A percentile compares a stretch with the other conserved stretches of the same genome.
Conservation (phyloP, 35 echinoderm and acorn worm species). For the Amphiura filiformis region DNA sequence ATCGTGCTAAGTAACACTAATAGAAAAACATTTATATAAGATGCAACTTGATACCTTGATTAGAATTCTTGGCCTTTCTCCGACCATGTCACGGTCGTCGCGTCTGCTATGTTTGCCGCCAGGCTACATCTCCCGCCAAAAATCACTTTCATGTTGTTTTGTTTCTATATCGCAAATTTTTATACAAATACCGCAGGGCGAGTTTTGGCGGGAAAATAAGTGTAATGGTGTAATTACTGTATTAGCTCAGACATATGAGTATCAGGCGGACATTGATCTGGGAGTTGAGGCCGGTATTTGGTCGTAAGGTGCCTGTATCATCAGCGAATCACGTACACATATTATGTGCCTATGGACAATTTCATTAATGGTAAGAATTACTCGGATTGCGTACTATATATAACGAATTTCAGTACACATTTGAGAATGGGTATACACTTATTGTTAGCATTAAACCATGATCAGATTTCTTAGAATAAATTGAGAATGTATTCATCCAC, state of each 20-base stretch:
- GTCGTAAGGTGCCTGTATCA: background rate
- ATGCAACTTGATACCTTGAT: background rate
- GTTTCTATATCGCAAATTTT: background rate
- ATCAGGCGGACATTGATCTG: conserved; percentile 4
- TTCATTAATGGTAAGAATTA: no score
- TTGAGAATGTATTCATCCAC: no score
- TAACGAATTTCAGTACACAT: no score
- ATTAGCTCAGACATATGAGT: background rate
- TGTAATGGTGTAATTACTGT: background rate
- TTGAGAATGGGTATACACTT: no score
- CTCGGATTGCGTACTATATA: no score
- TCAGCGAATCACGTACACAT: no score
- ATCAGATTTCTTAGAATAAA: no score
- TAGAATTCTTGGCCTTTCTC: background rate
- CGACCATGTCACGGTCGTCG: background rate
- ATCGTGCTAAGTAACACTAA: background rate
- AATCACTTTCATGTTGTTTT: conserved; percentile 12
- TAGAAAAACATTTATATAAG: conserved; percentile 16
- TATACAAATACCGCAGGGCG: background rate
- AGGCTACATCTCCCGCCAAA: background rate
- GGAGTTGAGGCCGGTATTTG: background rate
- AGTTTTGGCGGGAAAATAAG: background rate
- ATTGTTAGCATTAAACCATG: no score
- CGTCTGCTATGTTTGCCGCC: background rate
- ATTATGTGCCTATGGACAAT: no score